Conservation (phyloP, 2,113 vertebrate species). For the Etheostoma spectabile region DNA sequence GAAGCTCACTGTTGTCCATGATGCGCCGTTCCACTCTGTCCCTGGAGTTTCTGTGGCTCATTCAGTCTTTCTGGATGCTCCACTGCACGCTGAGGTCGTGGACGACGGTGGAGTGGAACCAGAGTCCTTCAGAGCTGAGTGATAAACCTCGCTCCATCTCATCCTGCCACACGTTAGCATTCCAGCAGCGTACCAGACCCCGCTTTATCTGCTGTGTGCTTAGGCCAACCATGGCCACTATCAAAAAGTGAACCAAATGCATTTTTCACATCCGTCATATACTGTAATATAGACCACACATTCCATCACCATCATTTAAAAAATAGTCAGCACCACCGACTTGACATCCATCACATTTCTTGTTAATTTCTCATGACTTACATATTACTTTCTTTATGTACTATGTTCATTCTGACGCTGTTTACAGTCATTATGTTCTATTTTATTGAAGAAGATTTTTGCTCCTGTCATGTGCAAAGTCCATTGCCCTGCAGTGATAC, state of each 20-base stretch:
- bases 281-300: conserved; percentile 6
- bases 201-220: conserved; percentile 51
- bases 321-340: not conserved
- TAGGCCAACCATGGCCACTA: conserved; percentile 30
- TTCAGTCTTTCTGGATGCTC: conserved; percentile 72
- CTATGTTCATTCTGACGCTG: not conserved
- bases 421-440: not conserved
- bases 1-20: conserved; percentile 22
- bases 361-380: not conserved
- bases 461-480: not conserved
- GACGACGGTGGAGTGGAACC: conserved; percentile 79
- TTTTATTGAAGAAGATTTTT: not conserved
- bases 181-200: conserved; percentile 50
- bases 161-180: conserved; percentile 58
- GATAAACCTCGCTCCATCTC: conserved; percentile 62
- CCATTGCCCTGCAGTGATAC: no score
- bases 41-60: conserved; percentile 64
- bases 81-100: conserved; percentile 69
- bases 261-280: conserved; percentile 24
- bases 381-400: not conserved
- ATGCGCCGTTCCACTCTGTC: conserved; percentile 13
- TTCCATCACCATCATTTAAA: not conserved
- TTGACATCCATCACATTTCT: not conserved
- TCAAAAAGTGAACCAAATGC: conserved; percentile 52
- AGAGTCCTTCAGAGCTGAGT: conserved; percentile 55